phyloP scores from a whole-genome alignment of 2,797 vertebrate species.

The Argyrosomus regius region DNA sequence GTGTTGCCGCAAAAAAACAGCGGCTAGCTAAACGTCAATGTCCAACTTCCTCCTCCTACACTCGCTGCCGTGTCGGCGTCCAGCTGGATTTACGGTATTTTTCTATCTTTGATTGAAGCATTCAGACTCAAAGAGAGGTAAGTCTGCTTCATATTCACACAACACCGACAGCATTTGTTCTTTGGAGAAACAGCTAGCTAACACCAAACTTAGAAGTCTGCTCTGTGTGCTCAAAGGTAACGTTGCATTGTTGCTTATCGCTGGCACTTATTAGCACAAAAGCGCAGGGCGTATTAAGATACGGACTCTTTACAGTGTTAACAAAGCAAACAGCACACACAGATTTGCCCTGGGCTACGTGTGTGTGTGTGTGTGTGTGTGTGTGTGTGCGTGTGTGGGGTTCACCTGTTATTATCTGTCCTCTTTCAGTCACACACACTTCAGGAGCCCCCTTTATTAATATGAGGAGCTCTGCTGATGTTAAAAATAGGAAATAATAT shows the following conservation, averaged over 20 bases:
- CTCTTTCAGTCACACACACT: background rate
- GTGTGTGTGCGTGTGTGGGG: too few species aligned
- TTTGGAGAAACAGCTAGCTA: background rate
- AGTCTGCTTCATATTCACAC: background rate
- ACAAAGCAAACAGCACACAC: background rate
- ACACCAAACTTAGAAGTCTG: background rate
- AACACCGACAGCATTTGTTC: background rate
- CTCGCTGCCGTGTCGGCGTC: background rate
- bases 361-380: too few species aligned
- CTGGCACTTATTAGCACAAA: background rate
- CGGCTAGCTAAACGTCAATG: constrained; percentile 42
- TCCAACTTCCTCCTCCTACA: constrained; percentile 46
- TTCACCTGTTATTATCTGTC: background rate
- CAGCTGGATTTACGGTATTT: background rate
- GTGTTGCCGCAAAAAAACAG: background rate
- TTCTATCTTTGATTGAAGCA: background rate
- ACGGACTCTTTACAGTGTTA: background rate
- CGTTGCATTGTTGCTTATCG: too few species aligned
- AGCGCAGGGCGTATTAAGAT: background rate
- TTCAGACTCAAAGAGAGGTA: constrained; percentile 20
- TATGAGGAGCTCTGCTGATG: background rate
- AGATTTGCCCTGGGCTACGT: background rate
- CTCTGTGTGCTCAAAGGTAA: background rate
- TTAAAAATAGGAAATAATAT: background rate
- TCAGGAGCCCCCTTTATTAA: background rate